Percentiles rank a stretch among this genome's conserved stretches.
Evolutionary conservation across 2,888 invertebrate species (phyloP).

Genomic region (Herminia tarsipennalis): DNA sequence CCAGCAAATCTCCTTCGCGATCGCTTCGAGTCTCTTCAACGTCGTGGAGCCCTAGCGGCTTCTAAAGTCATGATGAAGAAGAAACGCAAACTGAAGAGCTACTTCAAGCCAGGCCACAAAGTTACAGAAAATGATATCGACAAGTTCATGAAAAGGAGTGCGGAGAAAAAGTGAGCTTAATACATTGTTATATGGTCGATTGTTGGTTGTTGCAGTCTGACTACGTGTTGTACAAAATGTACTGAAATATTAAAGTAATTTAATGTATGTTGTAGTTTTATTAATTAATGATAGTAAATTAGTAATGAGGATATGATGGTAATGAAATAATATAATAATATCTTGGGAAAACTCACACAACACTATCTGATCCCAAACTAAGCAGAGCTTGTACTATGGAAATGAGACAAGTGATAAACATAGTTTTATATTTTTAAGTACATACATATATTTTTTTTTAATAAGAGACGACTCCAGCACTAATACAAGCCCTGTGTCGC

Average conservation of each 20-base stretch:
- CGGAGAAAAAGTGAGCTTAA: constrained; percentile 37
- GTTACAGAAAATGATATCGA: constrained; percentile 84
- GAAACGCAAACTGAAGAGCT: constrained; percentile 90
- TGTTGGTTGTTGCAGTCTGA: constrained; percentile 10
- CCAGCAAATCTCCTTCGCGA: constrained; percentile 91
- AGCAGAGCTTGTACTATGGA: too few species aligned
- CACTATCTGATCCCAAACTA: too few species aligned
- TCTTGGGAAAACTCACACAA: too few species aligned
- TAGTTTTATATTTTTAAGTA: too few species aligned
- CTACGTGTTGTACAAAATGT: constrained; percentile 5
- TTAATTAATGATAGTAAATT: neutral
- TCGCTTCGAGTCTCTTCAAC: constrained; percentile 94
- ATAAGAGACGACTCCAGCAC: too few species aligned
- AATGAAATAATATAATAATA: too few species aligned
- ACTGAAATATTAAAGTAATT: constrained; percentile 32
- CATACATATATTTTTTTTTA: too few species aligned
- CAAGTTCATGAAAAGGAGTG: constrained; percentile 51
- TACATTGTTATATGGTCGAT: neutral
- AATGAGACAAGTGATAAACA: too few species aligned
- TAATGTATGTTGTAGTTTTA: constrained; percentile 1
- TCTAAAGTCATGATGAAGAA: constrained; percentile 87
- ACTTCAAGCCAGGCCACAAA: constrained; percentile 85
- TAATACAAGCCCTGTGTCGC: too few species aligned
- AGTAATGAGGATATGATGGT: too few species aligned
- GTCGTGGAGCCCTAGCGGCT: constrained; percentile 95